phyloP scores from a whole-genome alignment of 2,888 invertebrate genomes.

The Venustoraphidia nigricollis region DNA sequence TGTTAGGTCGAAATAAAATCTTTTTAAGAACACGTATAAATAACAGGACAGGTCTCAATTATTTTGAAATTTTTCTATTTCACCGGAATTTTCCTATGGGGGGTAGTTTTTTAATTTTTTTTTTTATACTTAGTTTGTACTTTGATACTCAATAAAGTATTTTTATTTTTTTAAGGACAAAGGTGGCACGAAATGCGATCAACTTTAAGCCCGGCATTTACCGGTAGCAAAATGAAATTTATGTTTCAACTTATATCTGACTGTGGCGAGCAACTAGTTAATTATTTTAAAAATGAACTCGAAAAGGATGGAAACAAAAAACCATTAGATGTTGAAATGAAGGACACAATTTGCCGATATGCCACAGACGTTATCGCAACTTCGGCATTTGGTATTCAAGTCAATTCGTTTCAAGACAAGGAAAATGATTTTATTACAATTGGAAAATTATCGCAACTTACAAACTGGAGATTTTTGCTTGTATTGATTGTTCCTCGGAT shows the following conservation, averaged over 20 bases:
- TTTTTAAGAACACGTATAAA: no score
- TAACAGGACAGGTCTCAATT: no score
- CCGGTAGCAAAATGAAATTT: constrained; percentile 9
- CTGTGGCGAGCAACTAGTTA: constrained; percentile 5
- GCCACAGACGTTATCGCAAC: constrained; percentile 30
- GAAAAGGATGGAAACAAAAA: not conserved
- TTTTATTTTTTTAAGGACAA: constrained; percentile 9
- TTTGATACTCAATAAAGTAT: no score
- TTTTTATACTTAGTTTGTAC: no score
- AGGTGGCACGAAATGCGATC: constrained; percentile 17
- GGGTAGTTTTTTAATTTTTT: no score
- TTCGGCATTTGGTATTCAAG: constrained; percentile 28
- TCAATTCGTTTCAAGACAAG: constrained; percentile 29
- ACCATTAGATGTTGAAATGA: constrained; percentile 18
- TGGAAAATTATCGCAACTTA: constrained; percentile 20
- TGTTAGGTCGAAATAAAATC: no score
- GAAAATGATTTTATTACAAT: constrained; percentile 31
- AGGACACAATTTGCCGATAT: constrained; percentile 25
- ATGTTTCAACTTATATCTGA: constrained; percentile 10
- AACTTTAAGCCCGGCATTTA: constrained; percentile 17
- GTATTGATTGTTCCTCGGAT: no score
- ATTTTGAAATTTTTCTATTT: no score
- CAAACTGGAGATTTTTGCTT: no score
- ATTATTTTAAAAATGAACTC: constrained; percentile 1
- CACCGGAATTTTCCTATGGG: no score